Conservation (phyloP, 2,113 vertebrate species). For the Salminus brasiliensis region DNA sequence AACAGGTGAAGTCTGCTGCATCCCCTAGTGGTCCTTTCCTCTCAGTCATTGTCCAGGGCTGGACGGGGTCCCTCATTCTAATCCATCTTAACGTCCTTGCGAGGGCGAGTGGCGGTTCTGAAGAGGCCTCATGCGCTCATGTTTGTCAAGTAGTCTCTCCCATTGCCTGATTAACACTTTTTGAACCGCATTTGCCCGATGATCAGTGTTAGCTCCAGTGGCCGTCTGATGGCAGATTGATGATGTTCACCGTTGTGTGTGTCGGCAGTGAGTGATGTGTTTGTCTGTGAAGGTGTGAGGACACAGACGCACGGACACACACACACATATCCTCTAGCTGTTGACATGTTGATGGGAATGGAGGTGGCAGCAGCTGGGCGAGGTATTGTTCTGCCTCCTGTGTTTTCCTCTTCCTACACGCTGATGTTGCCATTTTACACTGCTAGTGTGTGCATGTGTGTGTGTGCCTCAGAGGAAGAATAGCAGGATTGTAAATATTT, state of each 20-base stretch:
- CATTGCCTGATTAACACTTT: slow-evolving; percentile 33
- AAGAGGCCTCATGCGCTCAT: background rate
- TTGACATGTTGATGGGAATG: slow-evolving; percentile 42
- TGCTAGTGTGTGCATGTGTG: slow-evolving; percentile 26
- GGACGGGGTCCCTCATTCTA: background rate
- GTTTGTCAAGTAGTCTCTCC: slow-evolving; percentile 18
- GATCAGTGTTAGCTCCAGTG: slow-evolving; percentile 27
- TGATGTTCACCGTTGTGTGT: slow-evolving; percentile 34
- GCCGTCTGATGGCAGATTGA: slow-evolving; percentile 53
- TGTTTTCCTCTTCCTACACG: slow-evolving; percentile 42
- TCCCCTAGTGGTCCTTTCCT: background rate
- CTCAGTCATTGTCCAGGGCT: background rate
- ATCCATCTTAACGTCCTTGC: slow-evolving; percentile 7
- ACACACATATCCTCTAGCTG: slow-evolving; percentile 29
- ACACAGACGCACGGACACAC: slow-evolving; percentile 26
- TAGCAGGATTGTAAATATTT: slow-evolving; percentile 44
- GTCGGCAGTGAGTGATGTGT: slow-evolving; percentile 50
- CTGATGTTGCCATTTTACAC: slow-evolving; percentile 41
- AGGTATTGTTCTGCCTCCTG: slow-evolving; percentile 41
- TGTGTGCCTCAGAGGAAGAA: slow-evolving; percentile 36
- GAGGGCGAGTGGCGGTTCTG: background rate
- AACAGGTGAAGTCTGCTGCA: background rate
- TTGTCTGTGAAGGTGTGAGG: slow-evolving; percentile 45
- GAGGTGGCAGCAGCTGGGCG: slow-evolving; percentile 43
- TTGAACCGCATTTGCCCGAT: slow-evolving; percentile 17